Base-by-base conservation (phyloP, 1,140 invertebrate genomes). In the Leptinotarsa lineolata region DNA sequence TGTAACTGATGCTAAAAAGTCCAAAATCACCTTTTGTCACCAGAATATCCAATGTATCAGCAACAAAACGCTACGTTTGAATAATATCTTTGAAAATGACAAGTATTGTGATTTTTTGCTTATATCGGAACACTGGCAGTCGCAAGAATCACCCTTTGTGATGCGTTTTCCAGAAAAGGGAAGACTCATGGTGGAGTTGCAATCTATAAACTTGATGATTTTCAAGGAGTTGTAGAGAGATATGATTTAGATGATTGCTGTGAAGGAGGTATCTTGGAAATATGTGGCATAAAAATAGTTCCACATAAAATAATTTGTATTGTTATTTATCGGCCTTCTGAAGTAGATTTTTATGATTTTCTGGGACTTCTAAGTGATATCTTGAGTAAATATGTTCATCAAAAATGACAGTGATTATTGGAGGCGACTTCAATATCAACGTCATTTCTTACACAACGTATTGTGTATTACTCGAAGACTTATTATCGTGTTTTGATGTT, bases 1-100 rank as follows among this genome's bases (percentile, higher is more conserved):
- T 60, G 59, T 60, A 60, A 60, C 59, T 60, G 59, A 60, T 60
- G 20, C 59, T 60, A 60, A 5, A 8, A 60, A 60, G 59, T 60
- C 59, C n/a, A 21, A 60, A 60, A 60, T 60, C 59, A 60, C 59
- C 59, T 60, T 60, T 60, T 60, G 59, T 60, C 59, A 60, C 59
- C 59, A 60, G 59, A 60, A 60, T 60, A 60, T 60, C 59, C 59
- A 60, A 60, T 60, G 59, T 60, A 60, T 60, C 59, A 60, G 59
- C 59, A 60, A 60, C n/a, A 60, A 60, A 60, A 60, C 59, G 59
- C 59, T 60, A 60, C 59, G 5, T 60, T 60, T 60, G 59, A 60
- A 60, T 60, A 60, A 60, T 21, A 60, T 60, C n/a, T 60, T 60
- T 60, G 6, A 60, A 60, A 46, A 46, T 46, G 45, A 46, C 45